These are phyloP conservation scores for Zapornia atra DNA, from an alignment of 2,113 vertebrate genomes.

Conservation along the genomic window DNA sequence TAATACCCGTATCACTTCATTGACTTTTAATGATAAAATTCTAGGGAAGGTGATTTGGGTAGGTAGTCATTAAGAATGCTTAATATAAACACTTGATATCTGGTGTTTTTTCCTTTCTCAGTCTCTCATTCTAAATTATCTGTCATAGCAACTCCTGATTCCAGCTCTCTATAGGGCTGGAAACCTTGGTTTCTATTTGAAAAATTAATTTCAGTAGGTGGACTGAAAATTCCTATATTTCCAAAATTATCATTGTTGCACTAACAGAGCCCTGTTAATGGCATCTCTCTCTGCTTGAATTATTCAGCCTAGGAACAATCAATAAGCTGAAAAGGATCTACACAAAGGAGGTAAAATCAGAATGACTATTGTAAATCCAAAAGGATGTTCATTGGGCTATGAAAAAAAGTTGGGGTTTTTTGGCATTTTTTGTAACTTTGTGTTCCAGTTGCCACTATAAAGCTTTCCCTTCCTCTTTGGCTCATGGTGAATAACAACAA, in stretches of 20 bases:
- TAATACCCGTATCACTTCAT: neutral
- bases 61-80: neutral
- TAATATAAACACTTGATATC: neutral
- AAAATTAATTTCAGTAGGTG: neutral
- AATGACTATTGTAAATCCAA: conserved; percentile 16
- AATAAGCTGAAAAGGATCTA: neutral
- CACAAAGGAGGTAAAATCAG: conserved; percentile 10
- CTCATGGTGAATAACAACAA: neutral
- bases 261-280: neutral
- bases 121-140: neutral
- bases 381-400: neutral
- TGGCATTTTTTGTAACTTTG: neutral
- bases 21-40: neutral
- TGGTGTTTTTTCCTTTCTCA: neutral
- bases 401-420: neutral
- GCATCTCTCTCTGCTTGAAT: neutral
- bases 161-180: neutral
- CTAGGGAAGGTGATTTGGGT: neutral
- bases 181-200: neutral
- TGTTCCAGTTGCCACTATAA: neutral
- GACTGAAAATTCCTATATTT: neutral
- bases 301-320: neutral
- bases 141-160: neutral
- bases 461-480: neutral
- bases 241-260: neutral